These are phyloP conservation scores for Sternarchorhynchus goeldii DNA, from an alignment of 2,797 vertebrate genomes.

Conservation along the genomic window DNA sequence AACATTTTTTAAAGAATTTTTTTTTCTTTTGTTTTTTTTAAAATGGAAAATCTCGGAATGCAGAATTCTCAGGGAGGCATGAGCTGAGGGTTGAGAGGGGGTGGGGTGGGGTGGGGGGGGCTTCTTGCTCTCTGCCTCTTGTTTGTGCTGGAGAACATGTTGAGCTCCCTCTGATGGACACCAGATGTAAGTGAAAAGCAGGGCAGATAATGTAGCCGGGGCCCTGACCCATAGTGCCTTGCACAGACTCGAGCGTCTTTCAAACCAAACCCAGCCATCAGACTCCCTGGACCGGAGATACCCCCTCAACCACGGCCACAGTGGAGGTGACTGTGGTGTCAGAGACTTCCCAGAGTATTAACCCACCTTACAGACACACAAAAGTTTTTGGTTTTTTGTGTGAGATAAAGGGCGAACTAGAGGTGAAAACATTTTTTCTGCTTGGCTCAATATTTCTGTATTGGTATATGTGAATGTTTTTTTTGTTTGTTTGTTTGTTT, in stretches of 20 bases:
- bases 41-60: conserved; percentile 17
- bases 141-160: conserved; percentile 52
- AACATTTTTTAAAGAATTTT: not conserved
- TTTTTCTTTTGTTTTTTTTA: not conserved
- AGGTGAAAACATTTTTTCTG: conserved; percentile 55
- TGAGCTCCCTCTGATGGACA: conserved; percentile 63
- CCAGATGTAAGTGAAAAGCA: conserved; percentile 55
- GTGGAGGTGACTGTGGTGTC: conserved; percentile 10
- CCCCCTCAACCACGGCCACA: not conserved
- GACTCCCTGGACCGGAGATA: conserved; percentile 32
- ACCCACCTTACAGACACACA: not conserved
- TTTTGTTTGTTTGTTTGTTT: conserved; percentile 52
- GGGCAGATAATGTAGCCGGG: conserved; percentile 57
- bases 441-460: conserved; percentile 71
- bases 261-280: conserved; percentile 59
- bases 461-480: conserved; percentile 59
- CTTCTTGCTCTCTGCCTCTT: conserved; percentile 40
- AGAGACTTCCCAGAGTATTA: conserved; percentile 48
- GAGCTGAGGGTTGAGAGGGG: not conserved
- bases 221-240: conserved; percentile 68
- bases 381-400: conserved; percentile 18
- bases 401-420: conserved; percentile 57
- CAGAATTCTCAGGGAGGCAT: conserved; percentile 47
- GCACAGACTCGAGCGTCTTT: conserved; percentile 64
- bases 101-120: not conserved